These are phyloP conservation scores for Andricus quercusramuli DNA, from an alignment of 2,888 invertebrate genomes.

Conservation along the genomic window DNA sequence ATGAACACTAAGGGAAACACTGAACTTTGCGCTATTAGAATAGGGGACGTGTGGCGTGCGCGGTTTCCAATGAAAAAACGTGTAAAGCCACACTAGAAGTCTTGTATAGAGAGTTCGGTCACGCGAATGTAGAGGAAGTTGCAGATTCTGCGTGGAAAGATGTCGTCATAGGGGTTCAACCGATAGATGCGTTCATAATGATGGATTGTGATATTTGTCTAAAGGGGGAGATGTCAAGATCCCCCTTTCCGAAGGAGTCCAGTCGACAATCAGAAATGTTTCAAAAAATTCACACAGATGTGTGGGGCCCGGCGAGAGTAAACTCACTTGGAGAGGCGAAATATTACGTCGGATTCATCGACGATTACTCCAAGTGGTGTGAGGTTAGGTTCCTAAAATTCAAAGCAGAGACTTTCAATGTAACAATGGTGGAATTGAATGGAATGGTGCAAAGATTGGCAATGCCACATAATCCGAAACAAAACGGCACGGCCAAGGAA, in stretches of 20 bases:
- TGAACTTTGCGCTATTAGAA: no score
- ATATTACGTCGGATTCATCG: conserved; percentile 62
- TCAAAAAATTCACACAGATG: no score
- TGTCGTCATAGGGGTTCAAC: conserved; percentile 54
- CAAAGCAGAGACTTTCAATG: conserved; percentile 52
- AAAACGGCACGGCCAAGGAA: conserved; percentile 36
- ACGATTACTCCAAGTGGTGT: conserved; percentile 60
- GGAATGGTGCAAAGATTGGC: conserved; percentile 39
- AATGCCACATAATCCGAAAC: conserved; percentile 30
- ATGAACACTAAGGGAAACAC: no score
- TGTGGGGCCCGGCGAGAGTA: conserved; percentile 54
- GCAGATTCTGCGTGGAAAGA: not conserved
- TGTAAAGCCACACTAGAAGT: not conserved
- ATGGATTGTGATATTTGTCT: no score
- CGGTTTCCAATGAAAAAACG: not conserved
- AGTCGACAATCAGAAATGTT: no score
- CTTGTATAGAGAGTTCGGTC: not conserved
- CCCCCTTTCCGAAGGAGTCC: no score
- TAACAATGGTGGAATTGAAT: no score
- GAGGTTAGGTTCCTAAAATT: conserved; percentile 53
- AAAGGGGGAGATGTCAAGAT: no score
- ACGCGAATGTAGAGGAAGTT: not conserved
- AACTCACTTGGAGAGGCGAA: conserved; percentile 52
- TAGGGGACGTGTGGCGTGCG: not conserved
- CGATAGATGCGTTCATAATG: conserved; percentile 43